Evolutionary conservation across 2,797 vertebrate genomes (phyloP).

Genomic region (Serranus cabrilla): DNA sequence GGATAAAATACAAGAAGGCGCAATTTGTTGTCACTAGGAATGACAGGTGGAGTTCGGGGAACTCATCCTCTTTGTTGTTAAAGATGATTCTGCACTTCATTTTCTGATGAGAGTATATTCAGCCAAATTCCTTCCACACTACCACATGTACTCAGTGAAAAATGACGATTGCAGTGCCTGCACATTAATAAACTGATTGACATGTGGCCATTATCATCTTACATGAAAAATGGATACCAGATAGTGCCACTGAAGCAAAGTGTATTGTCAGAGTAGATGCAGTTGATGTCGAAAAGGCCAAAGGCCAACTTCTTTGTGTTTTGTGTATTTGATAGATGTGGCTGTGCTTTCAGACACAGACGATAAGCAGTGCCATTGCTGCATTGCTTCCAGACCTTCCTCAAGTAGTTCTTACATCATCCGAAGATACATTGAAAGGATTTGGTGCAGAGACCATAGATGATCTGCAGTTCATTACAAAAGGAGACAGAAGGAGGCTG

Average conservation of each 20-base stretch:
- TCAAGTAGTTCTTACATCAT: not conserved
- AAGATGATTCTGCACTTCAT: conserved; percentile 52
- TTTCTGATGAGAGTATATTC: conserved; percentile 58
- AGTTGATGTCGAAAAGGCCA: too few species aligned
- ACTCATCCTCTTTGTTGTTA: conserved; percentile 48
- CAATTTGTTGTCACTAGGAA: conserved; percentile 52
- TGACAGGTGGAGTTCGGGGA: too few species aligned
- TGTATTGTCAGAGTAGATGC: conserved; percentile 17
- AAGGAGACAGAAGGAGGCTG: conserved; percentile 16
- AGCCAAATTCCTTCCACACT: conserved; percentile 47
- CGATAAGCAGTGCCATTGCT: not conserved
- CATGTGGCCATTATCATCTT: conserved; percentile 29
- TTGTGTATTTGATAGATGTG: conserved; percentile 25
- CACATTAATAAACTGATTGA: conserved; percentile 30
- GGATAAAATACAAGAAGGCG: conserved; percentile 44
- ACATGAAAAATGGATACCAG: conserved; percentile 4
- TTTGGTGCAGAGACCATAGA: conserved; percentile 15
- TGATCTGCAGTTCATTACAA: conserved; percentile 28
- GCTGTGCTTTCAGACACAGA: conserved; percentile 1
- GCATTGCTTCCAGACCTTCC: conserved; percentile 21
- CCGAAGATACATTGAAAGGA: conserved; percentile 23
- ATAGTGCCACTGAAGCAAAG: conserved; percentile 35
- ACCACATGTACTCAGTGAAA: conserved; percentile 42
- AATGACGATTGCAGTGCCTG: conserved; percentile 38
- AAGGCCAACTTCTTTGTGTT: not conserved